Evolutionary conservation across 2,888 invertebrate species (phyloP).

Genomic region (Monoplex corrugatus): DNA sequence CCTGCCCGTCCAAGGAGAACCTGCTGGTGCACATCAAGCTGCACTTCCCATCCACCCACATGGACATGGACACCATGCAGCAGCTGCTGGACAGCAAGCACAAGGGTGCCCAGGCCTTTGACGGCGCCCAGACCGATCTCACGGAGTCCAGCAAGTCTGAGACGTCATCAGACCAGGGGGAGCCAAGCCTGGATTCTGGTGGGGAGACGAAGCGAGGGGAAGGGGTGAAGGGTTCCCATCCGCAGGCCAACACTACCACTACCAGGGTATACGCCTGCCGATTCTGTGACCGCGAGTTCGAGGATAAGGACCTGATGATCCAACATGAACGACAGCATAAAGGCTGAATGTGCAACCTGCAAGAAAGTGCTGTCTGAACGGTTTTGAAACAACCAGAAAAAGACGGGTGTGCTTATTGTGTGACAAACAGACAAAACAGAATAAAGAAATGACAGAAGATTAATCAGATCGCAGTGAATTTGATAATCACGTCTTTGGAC

Average conservation of each 20-base stretch:
- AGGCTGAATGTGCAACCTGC: too few species aligned
- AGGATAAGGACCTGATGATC: conserved; percentile 70
- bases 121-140: too few species aligned
- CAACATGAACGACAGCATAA: conserved; percentile 76
- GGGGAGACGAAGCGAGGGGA: conserved; percentile 52
- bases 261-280: conserved; percentile 76
- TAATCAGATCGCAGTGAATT: too few species aligned
- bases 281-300: conserved; percentile 76
- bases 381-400: too few species aligned
- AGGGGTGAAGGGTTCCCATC: conserved; percentile 34
- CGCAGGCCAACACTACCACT: neutral
- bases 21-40: conserved; percentile 69
- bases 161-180: conserved; percentile 26
- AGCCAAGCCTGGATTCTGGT: conserved; percentile 58
- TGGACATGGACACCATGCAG: conserved; percentile 63
- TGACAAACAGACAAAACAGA: too few species aligned
- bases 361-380: too few species aligned
- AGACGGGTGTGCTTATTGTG: too few species aligned
- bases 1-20: conserved; percentile 64
- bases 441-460: too few species aligned
- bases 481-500: too few species aligned
- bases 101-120: neutral
- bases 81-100: conserved; percentile 48
- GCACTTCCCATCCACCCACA: conserved; percentile 72
- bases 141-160: neutral